These are phyloP conservation scores for Acholoe squamosa DNA, from an alignment of 2,888 invertebrate species.

Conservation along the genomic window DNA sequence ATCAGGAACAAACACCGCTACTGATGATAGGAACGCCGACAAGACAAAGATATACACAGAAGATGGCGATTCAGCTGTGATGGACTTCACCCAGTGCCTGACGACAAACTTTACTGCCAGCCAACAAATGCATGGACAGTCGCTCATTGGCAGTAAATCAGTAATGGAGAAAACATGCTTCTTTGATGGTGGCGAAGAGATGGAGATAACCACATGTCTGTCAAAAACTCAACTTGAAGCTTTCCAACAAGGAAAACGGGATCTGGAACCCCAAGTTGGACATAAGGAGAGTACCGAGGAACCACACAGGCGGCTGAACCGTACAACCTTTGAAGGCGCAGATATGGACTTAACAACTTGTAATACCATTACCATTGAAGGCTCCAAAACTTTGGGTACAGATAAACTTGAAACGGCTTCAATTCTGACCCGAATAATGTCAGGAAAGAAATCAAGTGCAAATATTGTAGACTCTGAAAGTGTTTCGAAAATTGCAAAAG, in stretches of 20 bases:
- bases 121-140: neutral
- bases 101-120: neutral
- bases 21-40: neutral
- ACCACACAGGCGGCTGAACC: too few relatives aligned
- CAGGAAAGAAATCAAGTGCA: too few relatives aligned
- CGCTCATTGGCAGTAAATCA: neutral
- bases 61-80: neutral
- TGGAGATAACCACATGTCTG: constrained; percentile 44
- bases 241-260: constrained; percentile 32
- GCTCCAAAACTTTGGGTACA: neutral
- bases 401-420: neutral
- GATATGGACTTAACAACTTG: constrained; percentile 10
- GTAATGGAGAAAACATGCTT: constrained; percentile 14
- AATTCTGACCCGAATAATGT: neutral
- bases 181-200: constrained; percentile 27
- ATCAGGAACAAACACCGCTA: neutral
- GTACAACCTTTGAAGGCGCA: neutral
- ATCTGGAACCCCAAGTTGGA: neutral
- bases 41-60: neutral
- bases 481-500: neutral
- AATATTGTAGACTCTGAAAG: neutral
- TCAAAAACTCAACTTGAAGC: constrained; percentile 20
- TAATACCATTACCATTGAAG: neutral
- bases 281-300: neutral
- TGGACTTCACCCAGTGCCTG: constrained; percentile 41